Evolutionary conservation across 1,140 invertebrate species (phyloP).

Genomic region (Orchesella cincta): DNA sequence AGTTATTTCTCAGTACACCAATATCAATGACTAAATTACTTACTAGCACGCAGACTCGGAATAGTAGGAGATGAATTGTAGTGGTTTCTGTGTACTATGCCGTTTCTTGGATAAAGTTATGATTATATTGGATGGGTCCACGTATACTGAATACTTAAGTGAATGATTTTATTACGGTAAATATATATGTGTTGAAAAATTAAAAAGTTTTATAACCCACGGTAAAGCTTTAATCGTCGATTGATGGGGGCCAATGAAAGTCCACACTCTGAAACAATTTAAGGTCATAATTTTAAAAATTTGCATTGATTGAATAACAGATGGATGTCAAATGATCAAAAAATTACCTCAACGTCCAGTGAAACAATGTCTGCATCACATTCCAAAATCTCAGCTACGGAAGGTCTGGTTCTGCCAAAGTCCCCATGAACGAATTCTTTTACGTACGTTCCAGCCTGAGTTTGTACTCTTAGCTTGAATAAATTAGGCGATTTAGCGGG

Average conservation of each 20-base stretch:
- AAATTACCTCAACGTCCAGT: constrained; percentile 71
- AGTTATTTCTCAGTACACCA: no score
- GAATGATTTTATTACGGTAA: no score
- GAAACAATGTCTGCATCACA: constrained; percentile 68
- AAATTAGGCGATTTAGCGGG: constrained; percentile 57
- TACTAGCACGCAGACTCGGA: no score
- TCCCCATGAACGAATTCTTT: constrained; percentile 98
- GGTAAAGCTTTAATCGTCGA: no score
- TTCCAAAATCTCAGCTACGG: constrained; percentile 63
- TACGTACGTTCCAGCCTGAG: constrained; percentile 92
- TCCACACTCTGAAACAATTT: neutral
- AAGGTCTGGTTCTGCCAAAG: constrained; percentile 81
- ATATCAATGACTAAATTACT: no score
- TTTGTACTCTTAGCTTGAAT: constrained; percentile 71
- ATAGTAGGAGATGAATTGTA: no score
- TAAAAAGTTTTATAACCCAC: no score
- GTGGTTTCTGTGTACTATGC: no score
- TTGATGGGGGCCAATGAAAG: neutral
- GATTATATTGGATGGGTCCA: no score
- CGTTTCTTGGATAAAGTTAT: no score
- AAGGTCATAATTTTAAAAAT: neutral
- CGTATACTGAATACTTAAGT: no score
- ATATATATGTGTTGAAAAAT: no score
- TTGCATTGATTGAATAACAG: neutral
- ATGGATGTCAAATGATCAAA: neutral